These are phyloP conservation scores for Epiperipatus broadwayi DNA, from an alignment of 2,888 invertebrate species.

Conservation along the genomic window DNA sequence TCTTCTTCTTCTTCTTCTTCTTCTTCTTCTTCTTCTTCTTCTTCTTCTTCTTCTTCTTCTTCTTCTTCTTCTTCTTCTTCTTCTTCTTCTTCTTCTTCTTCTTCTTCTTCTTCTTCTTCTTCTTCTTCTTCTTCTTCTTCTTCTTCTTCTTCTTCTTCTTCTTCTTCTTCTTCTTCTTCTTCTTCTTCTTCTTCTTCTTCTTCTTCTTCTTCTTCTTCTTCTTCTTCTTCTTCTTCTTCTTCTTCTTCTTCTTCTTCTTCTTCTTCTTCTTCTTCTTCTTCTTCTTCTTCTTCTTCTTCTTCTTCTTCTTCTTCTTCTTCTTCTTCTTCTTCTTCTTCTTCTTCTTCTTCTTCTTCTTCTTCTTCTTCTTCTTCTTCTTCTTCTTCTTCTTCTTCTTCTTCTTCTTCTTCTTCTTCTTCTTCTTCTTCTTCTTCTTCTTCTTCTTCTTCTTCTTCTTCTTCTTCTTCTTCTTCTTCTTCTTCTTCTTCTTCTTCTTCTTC, in stretches of 20 bases:
- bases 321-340: no score
- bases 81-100: slow-evolving; percentile 3
- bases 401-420: no score
- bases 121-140: slow-evolving; percentile 3
- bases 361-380: no score
- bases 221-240: slow-evolving; percentile 3
- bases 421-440: slow-evolving; percentile 3
- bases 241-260: slow-evolving; percentile 3
- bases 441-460: slow-evolving; percentile 3
- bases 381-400: no score
- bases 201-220: slow-evolving; percentile 3
- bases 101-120: slow-evolving; percentile 3
- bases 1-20: slow-evolving; percentile 3
- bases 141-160: slow-evolving; percentile 3
- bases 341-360: no score
- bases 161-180: slow-evolving; percentile 3
- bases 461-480: slow-evolving; percentile 3
- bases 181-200: slow-evolving; percentile 3
- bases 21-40: slow-evolving; percentile 3
- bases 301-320: no score
- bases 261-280: slow-evolving; percentile 3
- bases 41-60: slow-evolving; percentile 3
- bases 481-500: slow-evolving; percentile 3
- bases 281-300: no score
- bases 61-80: slow-evolving; percentile 3